A percentile compares a stretch with the other conserved stretches of the same genome.
Conservation (phyloP, 1,140 invertebrate species). For the Meloidogyne chitwoodi region DNA sequence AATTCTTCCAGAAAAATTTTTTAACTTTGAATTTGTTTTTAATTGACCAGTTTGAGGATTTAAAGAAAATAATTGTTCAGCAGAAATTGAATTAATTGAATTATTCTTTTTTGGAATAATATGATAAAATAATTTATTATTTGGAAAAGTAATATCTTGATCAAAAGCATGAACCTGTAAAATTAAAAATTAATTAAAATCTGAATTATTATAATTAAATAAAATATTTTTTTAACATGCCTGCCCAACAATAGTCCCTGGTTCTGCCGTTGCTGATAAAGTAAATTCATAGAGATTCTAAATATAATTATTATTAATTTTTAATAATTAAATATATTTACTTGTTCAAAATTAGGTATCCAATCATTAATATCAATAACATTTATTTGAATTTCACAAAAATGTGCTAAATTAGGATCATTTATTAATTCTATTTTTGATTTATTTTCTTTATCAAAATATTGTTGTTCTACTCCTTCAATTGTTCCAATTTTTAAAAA, state of each 20-base stretch:
- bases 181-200: neutral
- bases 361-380: constrained; percentile 58
- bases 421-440: constrained; percentile 6
- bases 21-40: constrained; percentile 19
- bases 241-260: constrained; percentile 56
- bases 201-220: neutral
- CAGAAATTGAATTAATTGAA: constrained; percentile 47
- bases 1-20: neutral
- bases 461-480: constrained; percentile 29
- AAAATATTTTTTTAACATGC: constrained; percentile 20
- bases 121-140: constrained; percentile 50
- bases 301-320: neutral
- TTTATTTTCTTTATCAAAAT: constrained; percentile 1
- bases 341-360: constrained; percentile 56
- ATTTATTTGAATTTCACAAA: constrained; percentile 43
- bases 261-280: constrained; percentile 41
- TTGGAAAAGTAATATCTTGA: constrained; percentile 30
- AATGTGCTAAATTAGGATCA: constrained; percentile 44
- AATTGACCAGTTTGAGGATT: constrained; percentile 43
- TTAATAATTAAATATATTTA: neutral
- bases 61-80: constrained; percentile 38
- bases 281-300: constrained; percentile 43
- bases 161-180: constrained; percentile 17
- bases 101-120: constrained; percentile 26
- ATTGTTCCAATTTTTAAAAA: constrained; percentile 42